Evolutionary conservation across 2,797 vertebrate species (phyloP).

Genomic region (Sternarchorhynchus goeldii): DNA sequence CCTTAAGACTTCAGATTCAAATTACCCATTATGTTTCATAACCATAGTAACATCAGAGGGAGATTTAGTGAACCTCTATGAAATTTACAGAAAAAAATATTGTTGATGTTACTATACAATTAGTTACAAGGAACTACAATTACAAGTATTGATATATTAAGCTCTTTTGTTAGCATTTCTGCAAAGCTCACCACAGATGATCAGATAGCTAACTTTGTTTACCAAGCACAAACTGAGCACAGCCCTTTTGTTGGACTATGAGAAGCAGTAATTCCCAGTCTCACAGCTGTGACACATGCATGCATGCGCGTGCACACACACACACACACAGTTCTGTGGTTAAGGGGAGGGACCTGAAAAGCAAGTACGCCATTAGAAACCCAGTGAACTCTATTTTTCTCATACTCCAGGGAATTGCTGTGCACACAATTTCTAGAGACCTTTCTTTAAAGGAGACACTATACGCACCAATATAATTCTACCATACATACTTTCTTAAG

Average conservation of each 20-base stretch:
- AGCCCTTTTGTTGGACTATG: slow-evolving; percentile 72
- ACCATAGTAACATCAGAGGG: slow-evolving; percentile 8
- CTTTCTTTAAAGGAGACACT: slow-evolving; percentile 2
- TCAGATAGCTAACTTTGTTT: slow-evolving; percentile 75
- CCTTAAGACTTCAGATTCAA: slow-evolving; percentile 7
- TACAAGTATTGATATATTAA: background rate
- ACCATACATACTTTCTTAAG: slow-evolving; percentile 4
- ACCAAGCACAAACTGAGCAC: slow-evolving; percentile 69
- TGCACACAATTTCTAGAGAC: slow-evolving; percentile 26
- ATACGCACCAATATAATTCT: slow-evolving; percentile 7
- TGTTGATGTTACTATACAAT: background rate
- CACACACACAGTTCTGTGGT: slow-evolving; percentile 70
- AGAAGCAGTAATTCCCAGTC: slow-evolving; percentile 70
- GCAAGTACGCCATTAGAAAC: slow-evolving; percentile 69
- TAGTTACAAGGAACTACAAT: background rate
- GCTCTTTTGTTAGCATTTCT: slow-evolving; percentile 54
- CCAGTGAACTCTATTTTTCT: slow-evolving; percentile 75
- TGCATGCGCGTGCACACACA: slow-evolving; percentile 52
- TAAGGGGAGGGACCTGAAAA: slow-evolving; percentile 76
- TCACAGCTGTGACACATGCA: slow-evolving; percentile 75
- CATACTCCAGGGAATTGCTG: slow-evolving; percentile 69
- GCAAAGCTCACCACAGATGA: slow-evolving; percentile 64
- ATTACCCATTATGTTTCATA: slow-evolving; percentile 26
- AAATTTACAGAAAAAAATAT: background rate
- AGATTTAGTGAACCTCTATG: background rate